Evolutionary conservation across 2,113 vertebrate species (phyloP).

Genomic region (Emydura subglobosa): DNA sequence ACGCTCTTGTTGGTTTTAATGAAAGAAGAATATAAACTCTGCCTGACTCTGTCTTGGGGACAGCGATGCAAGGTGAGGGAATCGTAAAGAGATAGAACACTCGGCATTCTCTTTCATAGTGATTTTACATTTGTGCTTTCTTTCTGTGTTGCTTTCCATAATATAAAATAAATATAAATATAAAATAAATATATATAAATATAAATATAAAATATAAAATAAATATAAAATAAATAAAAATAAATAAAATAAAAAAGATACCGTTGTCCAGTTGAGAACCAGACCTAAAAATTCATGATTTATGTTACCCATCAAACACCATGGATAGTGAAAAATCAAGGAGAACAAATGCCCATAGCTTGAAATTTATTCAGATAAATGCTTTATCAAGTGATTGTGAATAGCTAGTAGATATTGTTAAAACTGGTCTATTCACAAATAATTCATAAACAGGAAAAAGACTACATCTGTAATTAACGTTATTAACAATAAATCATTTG

Average conservation of each 20-base stretch:
- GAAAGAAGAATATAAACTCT: neutral
- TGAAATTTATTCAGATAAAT: neutral
- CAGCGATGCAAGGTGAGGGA: accelerated
- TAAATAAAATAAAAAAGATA: no score
- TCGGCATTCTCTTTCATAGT: neutral
- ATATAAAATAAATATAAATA: neutral
- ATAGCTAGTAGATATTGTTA: neutral
- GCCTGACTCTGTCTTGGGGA: neutral
- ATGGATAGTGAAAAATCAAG: neutral
- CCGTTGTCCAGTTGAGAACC: neutral
- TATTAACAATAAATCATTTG: neutral
- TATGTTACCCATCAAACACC: neutral
- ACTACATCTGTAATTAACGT: neutral
- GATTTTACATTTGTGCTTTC: neutral
- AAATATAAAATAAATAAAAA: no score
- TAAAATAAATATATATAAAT: no score
- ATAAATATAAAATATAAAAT: no score
- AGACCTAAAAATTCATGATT: neutral
- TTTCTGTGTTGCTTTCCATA: neutral
- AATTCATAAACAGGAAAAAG: neutral
- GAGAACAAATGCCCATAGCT: neutral
- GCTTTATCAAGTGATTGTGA: neutral
- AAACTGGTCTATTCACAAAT: neutral
- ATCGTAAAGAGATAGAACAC: neutral
- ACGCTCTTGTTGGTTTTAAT: accelerated